Base-by-base conservation (phyloP, 2,113 vertebrate genomes). In the Caranx ignobilis region DNA sequence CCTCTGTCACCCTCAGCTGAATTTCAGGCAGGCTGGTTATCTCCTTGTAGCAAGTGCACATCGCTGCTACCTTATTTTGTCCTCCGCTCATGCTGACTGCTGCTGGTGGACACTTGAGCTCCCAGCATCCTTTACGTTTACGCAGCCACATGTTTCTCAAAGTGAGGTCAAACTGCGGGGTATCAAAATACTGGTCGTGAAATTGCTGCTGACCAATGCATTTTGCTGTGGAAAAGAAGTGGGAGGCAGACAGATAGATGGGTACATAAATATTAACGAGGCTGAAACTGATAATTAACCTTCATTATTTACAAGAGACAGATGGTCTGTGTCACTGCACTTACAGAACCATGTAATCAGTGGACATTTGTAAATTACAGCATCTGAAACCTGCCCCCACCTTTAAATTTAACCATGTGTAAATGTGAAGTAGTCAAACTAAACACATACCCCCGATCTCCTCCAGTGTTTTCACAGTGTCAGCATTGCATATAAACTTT, bases 111-210 rank as follows among this genome's bases (percentile, higher is more conserved):
- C 92, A 93, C 88, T 96, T 96, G 34, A 96, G 90, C 84, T 96
- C 95, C 94, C 94, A 95, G 75, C 87, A 90, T 82, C 79, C 94
- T 80, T 92, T 81, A 10, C 95, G 93, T 62, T 91, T 87, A 59
- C 95, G 93, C 79, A 96, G 88, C 95, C 95, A 96, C 71, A 89
- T 76, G 84, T 95, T 89, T 54, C 65, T 91, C 57, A 94, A 67
- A 26, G 95, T 96, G 52, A 95, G 88, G 71, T 85, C 48, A 79
- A 93, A 95, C 61, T 81, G 81, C 4, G 85, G 72, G 7, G 92
- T 91, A 86, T 96, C 95, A 64, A 92, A 95, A 83, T 96, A 96
- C 81, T 87, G 88, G 87, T 95, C 95, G 6, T 86, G 82, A 82
- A 96, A 94, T 72, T 89, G 75, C 0, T 13, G 52, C 45, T 94